Percentiles rank a stretch among this genome's conserved stretches.
These are phyloP conservation scores for Lissocephala sabroskyi DNA, from an alignment of 2,888 invertebrate species.

Conservation along the genomic window DNA sequence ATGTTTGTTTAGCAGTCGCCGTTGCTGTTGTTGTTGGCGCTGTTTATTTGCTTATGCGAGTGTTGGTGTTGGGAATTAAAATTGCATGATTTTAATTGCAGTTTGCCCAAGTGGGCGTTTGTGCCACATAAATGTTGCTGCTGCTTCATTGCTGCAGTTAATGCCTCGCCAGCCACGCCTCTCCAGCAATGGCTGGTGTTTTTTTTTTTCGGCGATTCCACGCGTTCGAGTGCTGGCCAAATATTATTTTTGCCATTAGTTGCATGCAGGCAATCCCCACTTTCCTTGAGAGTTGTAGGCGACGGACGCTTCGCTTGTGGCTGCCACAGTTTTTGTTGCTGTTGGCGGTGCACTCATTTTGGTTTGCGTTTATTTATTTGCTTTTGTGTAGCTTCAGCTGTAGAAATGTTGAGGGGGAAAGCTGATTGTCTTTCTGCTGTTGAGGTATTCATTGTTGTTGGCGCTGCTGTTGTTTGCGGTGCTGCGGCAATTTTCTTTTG, in stretches of 20 bases:
- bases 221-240: slow-evolving; percentile 18
- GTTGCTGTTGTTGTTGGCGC: slow-evolving; percentile 10
- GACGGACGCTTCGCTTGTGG: neutral
- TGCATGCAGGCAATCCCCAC: slow-evolving; percentile 3
- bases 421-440: slow-evolving; percentile 12
- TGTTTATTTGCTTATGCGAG: slow-evolving; percentile 53
- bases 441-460: slow-evolving; percentile 4
- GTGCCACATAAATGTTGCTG: slow-evolving; percentile 34
- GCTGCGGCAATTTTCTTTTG: neutral
- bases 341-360: slow-evolving; percentile 4
- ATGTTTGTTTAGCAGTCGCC: slow-evolving; percentile 54
- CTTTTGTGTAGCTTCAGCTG: slow-evolving; percentile 9
- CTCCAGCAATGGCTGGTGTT: neutral
- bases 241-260: slow-evolving; percentile 41
- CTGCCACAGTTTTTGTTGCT: slow-evolving; percentile 4
- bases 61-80: slow-evolving; percentile 60
- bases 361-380: slow-evolving; percentile 36
- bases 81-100: slow-evolving; percentile 68
- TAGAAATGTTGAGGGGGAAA: slow-evolving; percentile 11
- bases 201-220: neutral
- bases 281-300: neutral
- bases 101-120: slow-evolving; percentile 38
- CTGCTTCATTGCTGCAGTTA: slow-evolving; percentile 18
- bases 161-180: neutral
- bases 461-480: neutral